These are phyloP conservation scores for Rousettus madagascariensis DNA, from an alignment of 2,797 vertebrate genomes.

Conservation along the genomic window DNA sequence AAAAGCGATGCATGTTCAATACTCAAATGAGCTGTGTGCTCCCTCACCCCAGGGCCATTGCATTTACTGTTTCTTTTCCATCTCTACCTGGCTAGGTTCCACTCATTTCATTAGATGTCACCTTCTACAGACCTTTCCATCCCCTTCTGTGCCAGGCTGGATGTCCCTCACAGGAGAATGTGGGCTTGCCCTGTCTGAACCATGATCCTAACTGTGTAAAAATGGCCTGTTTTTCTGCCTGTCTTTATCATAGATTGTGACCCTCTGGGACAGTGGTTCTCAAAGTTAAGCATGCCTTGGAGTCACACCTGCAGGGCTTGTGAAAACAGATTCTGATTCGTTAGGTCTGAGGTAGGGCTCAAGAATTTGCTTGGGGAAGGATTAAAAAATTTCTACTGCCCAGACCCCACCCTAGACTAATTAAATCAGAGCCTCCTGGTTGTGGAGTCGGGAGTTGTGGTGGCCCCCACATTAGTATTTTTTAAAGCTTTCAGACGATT, in stretches of 20 bases:
- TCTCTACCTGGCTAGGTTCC: not conserved
- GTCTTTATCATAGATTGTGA: not conserved
- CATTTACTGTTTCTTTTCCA: not conserved
- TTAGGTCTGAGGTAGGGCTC: not conserved
- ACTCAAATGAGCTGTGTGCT: not conserved
- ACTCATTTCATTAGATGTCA: not conserved
- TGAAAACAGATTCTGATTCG: not conserved
- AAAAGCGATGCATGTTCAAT: not conserved
- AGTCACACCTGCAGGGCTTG: not conserved
- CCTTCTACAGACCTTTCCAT: not conserved
- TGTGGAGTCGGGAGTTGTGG: fast-evolving
- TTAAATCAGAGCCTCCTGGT: not conserved
- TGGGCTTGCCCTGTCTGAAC: not conserved
- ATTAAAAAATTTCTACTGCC: not conserved
- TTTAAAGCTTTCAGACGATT: not conserved
- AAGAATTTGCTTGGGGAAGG: not conserved
- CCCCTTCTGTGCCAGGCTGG: not conserved
- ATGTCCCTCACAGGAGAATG: not conserved
- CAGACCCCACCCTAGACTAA: not conserved
- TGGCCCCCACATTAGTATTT: not conserved
- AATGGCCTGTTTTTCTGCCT: not conserved
- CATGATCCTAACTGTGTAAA: not conserved
- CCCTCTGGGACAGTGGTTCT: not conserved
- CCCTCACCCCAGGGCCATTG: not conserved
- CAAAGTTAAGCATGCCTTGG: not conserved